Evolutionary conservation across 2,113 vertebrate genomes (phyloP), one percentile per base, ranked within the genome.

Genomic region (Trogon melanurus): DNA sequence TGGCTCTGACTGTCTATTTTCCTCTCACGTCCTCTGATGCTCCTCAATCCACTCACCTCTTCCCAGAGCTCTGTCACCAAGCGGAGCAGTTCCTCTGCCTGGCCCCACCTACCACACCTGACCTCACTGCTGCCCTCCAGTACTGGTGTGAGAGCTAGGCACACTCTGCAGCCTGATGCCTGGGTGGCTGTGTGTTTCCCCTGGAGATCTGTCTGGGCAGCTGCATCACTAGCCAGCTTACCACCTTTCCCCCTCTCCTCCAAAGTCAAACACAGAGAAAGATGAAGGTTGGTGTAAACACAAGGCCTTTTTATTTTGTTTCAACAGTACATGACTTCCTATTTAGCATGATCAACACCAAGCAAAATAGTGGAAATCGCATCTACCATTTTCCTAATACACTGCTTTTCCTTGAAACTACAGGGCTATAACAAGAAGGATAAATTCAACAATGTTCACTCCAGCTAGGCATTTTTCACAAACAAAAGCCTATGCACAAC

Each of bases 271-370:
- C 8, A 80, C 16, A 85, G 83, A 93, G 44, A 81, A 58, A 89
- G 36, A 88, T 8, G 3, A 74, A 21, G 22, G 41, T 58, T 82
- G 74, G 80, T 81, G 79, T 96, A 95, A 97, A 98, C 94, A 97
- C 95, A 96, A 95, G 92, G 85, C 91, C 84, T 93, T 85, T 96
- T 98, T 98, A 98, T 98, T 98, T 97, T 97, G 70, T 94, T 94
- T 95, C 79, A 96, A 72, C 91, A 89, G 88, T 94, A 97, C 87
- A 93, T n/a, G 71, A 79, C 32, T 94, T 85, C 61, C 88, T 91
- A 97, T 92, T 95, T 74, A 96, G 85, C 92, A 96, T 60, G 75
- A 95, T 36, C 91, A 94, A 95, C 96, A 92, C 81, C 76, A 97
- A 97, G 96, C 92, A 96, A 88, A 96, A 95, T 79, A 89, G 88